Evolutionary conservation across 2,113 vertebrate species (phyloP).

Genomic region (Vidua macroura): DNA sequence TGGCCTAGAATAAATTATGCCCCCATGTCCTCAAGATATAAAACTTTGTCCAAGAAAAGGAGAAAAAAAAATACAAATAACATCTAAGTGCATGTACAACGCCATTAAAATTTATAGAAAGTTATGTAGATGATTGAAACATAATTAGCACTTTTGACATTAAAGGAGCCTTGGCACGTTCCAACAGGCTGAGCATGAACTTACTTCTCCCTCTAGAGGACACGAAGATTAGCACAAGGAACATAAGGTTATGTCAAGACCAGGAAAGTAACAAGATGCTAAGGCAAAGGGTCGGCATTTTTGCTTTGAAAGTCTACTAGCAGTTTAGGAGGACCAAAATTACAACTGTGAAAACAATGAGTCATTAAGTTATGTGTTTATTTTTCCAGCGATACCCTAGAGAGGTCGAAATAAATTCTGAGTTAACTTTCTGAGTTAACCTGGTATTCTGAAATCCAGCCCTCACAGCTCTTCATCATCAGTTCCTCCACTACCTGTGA

Average conservation of each 20-base stretch:
- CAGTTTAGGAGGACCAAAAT: not conserved
- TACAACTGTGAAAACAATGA: not conserved
- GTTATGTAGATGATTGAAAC: not conserved
- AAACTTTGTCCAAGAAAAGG: not conserved
- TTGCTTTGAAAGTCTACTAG: not conserved
- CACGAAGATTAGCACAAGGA: not conserved
- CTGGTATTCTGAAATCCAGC: not conserved
- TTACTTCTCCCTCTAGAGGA: conserved; percentile 64
- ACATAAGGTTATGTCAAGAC: not conserved
- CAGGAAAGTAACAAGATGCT: not conserved
- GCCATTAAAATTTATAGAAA: not conserved
- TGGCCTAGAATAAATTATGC: not conserved
- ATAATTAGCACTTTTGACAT: not conserved
- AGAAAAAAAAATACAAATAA: not conserved
- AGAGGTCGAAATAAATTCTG: not conserved
- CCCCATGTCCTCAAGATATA: not conserved
- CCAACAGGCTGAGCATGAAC: not conserved
- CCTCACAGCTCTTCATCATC: not conserved
- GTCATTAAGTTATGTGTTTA: not conserved
- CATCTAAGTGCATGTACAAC: not conserved
- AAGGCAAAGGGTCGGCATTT: not conserved
- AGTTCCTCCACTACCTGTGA: not conserved
- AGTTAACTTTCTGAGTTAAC: not conserved
- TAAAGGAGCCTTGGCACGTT: not conserved
- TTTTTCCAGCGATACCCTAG: not conserved